Evolutionary conservation across 2,113 vertebrate genomes (phyloP).

Genomic region (Dissostichus mawsoni): DNA sequence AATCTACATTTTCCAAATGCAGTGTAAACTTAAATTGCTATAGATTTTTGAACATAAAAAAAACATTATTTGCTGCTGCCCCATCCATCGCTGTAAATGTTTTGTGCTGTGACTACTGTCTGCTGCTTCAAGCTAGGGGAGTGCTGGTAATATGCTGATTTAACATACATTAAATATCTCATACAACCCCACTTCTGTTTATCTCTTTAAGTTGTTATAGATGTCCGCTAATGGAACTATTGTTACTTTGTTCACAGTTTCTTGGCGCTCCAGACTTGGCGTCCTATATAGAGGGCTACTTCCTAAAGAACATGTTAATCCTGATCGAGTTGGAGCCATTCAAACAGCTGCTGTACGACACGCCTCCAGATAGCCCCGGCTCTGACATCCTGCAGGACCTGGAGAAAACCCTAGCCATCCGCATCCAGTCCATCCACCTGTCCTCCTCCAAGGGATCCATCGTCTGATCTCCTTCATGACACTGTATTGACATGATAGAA

Average conservation of each 20-base stretch:
- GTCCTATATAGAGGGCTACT: slow-evolving; percentile 95
- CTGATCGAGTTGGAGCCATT: slow-evolving; percentile 97
- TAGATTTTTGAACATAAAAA: too few relatives aligned
- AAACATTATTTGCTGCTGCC: too few relatives aligned
- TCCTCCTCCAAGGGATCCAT: slow-evolving; percentile 98
- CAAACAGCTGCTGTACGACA: slow-evolving; percentile 95
- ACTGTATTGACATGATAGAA: slow-evolving; percentile 18
- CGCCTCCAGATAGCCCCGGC: slow-evolving; percentile 88
- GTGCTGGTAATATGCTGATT: too few relatives aligned
- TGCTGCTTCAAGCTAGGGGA: too few relatives aligned
- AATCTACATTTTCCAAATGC: too few relatives aligned
- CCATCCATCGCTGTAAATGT: too few relatives aligned
- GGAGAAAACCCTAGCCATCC: slow-evolving; percentile 93
- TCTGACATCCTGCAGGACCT: slow-evolving; percentile 92
- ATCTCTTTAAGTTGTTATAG: neutral
- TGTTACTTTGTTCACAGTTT: slow-evolving; percentile 83
- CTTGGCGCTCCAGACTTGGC: slow-evolving; percentile 93
- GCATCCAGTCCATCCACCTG: slow-evolving; percentile 98
- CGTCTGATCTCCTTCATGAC: slow-evolving; percentile 84
- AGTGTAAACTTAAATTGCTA: too few relatives aligned
- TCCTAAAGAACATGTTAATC: slow-evolving; percentile 98
- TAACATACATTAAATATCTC: too few relatives aligned
- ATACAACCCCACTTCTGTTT: too few relatives aligned
- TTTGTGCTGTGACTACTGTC: too few relatives aligned
- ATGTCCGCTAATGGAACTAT: neutral